A percentile compares a stretch with the other conserved stretches of the same genome.
Evolutionary conservation across 2,797 vertebrate genomes (phyloP).

Genomic region (Acrossocheilus wenchowensis): DNA sequence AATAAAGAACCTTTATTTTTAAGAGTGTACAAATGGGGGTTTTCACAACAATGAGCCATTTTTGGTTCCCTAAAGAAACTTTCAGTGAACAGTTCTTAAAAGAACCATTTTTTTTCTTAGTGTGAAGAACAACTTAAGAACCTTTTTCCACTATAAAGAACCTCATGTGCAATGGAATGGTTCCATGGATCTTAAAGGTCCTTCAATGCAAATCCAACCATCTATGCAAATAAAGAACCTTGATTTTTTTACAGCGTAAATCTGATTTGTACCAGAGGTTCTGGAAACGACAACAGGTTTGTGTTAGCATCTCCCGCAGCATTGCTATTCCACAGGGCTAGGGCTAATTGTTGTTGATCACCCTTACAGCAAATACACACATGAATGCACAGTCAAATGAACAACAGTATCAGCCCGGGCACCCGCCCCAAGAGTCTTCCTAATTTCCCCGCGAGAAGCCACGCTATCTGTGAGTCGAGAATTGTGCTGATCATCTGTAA

Average conservation of each 20-base stretch:
- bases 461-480: slow-evolving; percentile 50
- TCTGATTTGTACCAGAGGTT: background rate
- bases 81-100: background rate
- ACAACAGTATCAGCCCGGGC: slow-evolving; percentile 43
- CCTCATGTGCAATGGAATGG: background rate
- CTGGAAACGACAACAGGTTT: background rate
- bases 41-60: background rate
- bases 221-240: background rate
- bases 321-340: slow-evolving; percentile 5
- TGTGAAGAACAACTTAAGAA: background rate
- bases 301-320: background rate
- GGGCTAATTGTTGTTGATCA: slow-evolving; percentile 33
- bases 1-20: background rate
- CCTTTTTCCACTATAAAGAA: background rate
- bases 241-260: background rate
- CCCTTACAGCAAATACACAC: background rate
- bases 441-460: slow-evolving; percentile 69
- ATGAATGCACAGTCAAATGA: slow-evolving; percentile 36
- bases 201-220: background rate
- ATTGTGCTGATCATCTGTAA: slow-evolving; percentile 68
- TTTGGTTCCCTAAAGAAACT: background rate
- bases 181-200: background rate
- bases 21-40: background rate
- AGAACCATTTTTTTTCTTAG: background rate
- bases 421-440: slow-evolving; percentile 50